A percentile compares a stretch with the other conserved stretches of the same genome.
phyloP scores from a whole-genome alignment of 2,113 vertebrate genomes.

The Catagonus wagneri region DNA sequence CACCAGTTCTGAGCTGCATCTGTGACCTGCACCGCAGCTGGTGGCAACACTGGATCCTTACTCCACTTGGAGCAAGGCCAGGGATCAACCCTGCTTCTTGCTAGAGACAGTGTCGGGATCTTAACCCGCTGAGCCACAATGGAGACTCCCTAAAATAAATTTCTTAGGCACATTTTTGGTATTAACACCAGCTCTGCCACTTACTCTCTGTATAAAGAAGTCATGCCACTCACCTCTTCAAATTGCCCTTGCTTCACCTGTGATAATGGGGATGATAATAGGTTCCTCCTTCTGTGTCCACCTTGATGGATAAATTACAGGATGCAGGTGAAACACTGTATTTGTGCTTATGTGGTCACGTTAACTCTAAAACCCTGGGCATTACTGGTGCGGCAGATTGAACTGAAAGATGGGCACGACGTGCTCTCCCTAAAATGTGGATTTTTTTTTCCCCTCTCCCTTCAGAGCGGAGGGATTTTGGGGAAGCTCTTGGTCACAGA shows the following conservation, averaged over 20 bases:
- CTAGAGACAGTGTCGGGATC: too few relatives aligned
- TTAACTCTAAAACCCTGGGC: neutral
- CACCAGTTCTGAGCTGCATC: too few relatives aligned
- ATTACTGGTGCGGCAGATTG: rapidly evolving
- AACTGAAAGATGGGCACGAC: rapidly evolving
- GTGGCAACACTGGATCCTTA: too few relatives aligned
- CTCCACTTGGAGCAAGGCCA: too few relatives aligned
- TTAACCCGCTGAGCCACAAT: too few relatives aligned
- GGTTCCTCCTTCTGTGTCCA: neutral
- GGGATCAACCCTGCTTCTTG: too few relatives aligned
- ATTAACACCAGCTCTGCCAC: rapidly evolving
- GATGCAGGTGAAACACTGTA: rapidly evolving
- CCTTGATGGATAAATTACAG: rapidly evolving
- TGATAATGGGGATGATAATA: neutral
- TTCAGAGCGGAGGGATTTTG: neutral
- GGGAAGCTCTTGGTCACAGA: neutral
- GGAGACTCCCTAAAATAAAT: too few relatives aligned
- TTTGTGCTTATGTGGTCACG: neutral
- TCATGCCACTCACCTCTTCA: neutral
- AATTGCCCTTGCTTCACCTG: neutral
- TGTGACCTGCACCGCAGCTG: too few relatives aligned
- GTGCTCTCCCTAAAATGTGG: neutral
- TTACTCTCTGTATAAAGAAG: rapidly evolving
- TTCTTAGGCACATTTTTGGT: neutral
- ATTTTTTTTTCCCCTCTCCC: neutral